Percentiles rank a stretch among this genome's conserved stretches.
phyloP scores from a whole-genome alignment of 2,113 vertebrate species.

The Oophaga pumilio region DNA sequence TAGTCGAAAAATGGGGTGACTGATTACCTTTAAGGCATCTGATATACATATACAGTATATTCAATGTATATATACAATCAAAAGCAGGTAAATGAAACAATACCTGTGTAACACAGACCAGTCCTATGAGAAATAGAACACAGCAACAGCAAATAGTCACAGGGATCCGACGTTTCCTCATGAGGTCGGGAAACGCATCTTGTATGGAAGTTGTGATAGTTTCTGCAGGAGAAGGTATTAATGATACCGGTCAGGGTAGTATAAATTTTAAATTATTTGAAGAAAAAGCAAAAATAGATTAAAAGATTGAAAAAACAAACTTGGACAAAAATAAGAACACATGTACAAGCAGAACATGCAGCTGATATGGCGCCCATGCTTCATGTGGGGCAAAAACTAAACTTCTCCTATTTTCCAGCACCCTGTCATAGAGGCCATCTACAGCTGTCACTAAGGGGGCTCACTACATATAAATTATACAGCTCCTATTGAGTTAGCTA shows the following conservation, averaged over 20 bases:
- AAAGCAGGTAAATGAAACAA: neutral
- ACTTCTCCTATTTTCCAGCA: too few species aligned
- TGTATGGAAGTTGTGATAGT: constrained; percentile 85
- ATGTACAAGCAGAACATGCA: neutral
- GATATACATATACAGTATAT: too few species aligned
- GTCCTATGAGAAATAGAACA: constrained; percentile 81
- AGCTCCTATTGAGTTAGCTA: neutral
- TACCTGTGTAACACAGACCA: constrained; percentile 89
- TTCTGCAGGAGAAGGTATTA: constrained; percentile 73
- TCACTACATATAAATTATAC: neutral
- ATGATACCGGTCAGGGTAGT: neutral
- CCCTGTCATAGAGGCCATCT: too few species aligned
- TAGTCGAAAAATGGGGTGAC: too few species aligned
- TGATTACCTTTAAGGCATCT: too few species aligned
- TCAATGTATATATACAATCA: too few species aligned
- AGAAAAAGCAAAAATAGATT: neutral
- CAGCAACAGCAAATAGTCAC: constrained; percentile 75
- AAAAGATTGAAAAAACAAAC: neutral
- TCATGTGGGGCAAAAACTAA: too few species aligned
- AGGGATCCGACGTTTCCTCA: constrained; percentile 75
- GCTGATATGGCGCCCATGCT: neutral
- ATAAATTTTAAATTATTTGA: neutral
- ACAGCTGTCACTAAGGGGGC: neutral
- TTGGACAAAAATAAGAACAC: neutral
- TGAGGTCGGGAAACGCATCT: constrained; percentile 77